These are phyloP conservation scores for Halictus ligatus DNA, from an alignment of 2,888 invertebrate species.

Conservation along the genomic window DNA sequence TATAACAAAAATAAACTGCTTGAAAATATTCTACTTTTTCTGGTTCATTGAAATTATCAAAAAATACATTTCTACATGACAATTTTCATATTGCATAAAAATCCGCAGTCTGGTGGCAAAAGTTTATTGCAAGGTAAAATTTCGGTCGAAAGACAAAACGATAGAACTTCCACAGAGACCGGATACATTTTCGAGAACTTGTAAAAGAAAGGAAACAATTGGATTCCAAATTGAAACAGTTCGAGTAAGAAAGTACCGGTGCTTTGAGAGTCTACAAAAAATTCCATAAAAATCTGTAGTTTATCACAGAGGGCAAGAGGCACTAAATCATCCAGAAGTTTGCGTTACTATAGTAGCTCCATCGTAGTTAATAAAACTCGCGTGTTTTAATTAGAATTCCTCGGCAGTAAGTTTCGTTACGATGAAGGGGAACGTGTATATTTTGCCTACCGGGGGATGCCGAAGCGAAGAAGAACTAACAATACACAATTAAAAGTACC, in stretches of 20 bases:
- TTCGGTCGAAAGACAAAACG: too few relatives aligned
- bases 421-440: not conserved
- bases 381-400: not conserved
- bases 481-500: slow-evolving; percentile 1
- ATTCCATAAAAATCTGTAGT: not conserved
- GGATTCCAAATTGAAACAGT: not conserved
- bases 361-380: not conserved
- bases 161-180: too few relatives aligned
- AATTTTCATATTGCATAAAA: too few relatives aligned
- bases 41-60: too few relatives aligned
- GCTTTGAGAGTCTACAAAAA: not conserved
- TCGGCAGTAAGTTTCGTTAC: not conserved
- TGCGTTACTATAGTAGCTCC: not conserved
- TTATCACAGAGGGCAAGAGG: not conserved
- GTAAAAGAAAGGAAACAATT: too few relatives aligned
- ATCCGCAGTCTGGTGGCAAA: too few relatives aligned
- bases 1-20: too few relatives aligned
- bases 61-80: too few relatives aligned
- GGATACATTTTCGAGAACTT: too few relatives aligned
- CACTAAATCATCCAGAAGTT: not conserved
- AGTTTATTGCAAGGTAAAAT: too few relatives aligned
- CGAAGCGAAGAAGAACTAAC: not conserved
- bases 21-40: too few relatives aligned
- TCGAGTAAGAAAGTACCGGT: not conserved
- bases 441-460: not conserved